Conservation (phyloP, 2,113 vertebrate genomes). For the Saguinus imperator region DNA sequence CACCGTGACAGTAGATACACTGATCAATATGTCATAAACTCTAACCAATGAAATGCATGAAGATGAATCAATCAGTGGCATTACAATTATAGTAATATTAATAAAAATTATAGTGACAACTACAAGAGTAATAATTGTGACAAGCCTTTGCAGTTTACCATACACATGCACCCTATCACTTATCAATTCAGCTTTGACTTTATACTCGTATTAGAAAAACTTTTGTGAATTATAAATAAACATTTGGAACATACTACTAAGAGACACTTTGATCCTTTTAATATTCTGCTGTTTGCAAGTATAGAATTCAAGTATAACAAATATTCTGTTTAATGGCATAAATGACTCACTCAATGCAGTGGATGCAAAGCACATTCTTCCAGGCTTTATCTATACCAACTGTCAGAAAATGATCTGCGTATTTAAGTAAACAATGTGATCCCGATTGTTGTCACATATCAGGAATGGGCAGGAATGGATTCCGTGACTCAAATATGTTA, state of each 20-base stretch:
- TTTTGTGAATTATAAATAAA: constrained; percentile 17
- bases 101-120: background rate
- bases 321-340: background rate
- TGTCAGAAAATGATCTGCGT: background rate
- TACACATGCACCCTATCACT: background rate
- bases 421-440: constrained; percentile 1
- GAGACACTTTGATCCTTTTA: background rate
- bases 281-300: background rate
- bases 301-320: background rate
- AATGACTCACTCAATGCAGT: background rate
- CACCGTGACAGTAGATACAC: background rate
- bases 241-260: background rate
- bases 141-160: background rate
- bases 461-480: background rate
- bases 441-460: background rate
- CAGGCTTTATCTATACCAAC: background rate
- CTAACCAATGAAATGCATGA: background rate
- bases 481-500: background rate
- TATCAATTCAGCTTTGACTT: background rate
- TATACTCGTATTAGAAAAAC: background rate
- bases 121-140: background rate
- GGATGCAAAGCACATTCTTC: background rate
- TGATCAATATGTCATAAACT: background rate
- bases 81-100: background rate
- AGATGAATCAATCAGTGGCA: background rate